Evolutionary conservation across 2,888 invertebrate genomes (phyloP), one percentile per base, ranked within the genome.

Genomic region (Metopia argyrocephala): DNA sequence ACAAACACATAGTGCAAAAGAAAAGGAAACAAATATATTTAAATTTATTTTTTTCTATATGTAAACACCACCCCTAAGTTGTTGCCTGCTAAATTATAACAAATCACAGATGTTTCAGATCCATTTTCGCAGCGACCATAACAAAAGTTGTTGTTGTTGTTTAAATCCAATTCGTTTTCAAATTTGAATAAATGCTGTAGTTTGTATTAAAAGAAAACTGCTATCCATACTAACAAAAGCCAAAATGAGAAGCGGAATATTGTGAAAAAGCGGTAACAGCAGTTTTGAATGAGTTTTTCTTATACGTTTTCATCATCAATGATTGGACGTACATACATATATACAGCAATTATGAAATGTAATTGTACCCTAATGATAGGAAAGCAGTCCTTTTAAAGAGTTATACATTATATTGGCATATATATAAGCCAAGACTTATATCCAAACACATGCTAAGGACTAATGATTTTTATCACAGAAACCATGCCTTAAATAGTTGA

Each of bases 31-130:
- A 68, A 57, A 7, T 56, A 31, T 12, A 62, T 71, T 76, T 64
- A n/a, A 46, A 46, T 20, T 15, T n/a, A n/a, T 12, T 46, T 50
- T 31, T 20, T n/a, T n/a, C 2, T 27, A 25, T 20, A 18, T 20
- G 20, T 52, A n/a, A 23, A 18, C 59, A 52, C 52, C 76, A 73
- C 52, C 76, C 79, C 66, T 80, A 27, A 57, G 7, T 59, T 62
- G 52, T 46, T 69, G 15, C 68, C 82, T 79, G 76, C 83, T 85
- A 85, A 86, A 86, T 86, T 86, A 86, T 82, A 85, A 64, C 79
- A 83, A 82, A 82, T 84, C 87, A 82, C 87, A 87, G 88, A 86
- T 87, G 88, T 85, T 85, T 79, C 81, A 57, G 69, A 52, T 76
- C 57, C 71, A 62, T 66, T 71, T 38, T 15, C 9, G 38, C 38